A percentile compares a stretch with the other conserved stretches of the same genome.
These are phyloP conservation scores for Idaea dimidiata DNA, from an alignment of 2,888 invertebrate species.

Conservation along the genomic window DNA sequence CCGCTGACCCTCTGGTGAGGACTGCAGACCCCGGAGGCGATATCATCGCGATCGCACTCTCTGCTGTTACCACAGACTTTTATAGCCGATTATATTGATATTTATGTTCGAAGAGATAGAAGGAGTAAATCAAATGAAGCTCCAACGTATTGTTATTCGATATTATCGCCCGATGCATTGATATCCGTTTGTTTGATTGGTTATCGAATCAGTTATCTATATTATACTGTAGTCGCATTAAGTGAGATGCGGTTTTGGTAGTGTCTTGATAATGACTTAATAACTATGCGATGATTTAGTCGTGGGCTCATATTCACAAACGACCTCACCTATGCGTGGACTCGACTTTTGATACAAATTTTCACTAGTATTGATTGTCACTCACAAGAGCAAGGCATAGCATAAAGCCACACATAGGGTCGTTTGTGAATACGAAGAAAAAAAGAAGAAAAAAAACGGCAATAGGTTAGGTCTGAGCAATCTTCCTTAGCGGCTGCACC, in stretches of 20 bases:
- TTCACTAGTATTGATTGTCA: no score
- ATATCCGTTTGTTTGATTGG: neutral
- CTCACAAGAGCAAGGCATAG: no score
- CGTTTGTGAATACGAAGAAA: no score
- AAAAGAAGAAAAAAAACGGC: no score
- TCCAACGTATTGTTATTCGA: neutral
- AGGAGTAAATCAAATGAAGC: slow-evolving; percentile 31
- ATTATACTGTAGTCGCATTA: neutral
- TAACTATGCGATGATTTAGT: no score
- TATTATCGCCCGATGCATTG: neutral
- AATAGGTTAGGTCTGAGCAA: no score
- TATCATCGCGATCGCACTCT: slow-evolving; percentile 53
- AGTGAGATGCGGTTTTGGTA: neutral
- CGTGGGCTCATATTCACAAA: no score
- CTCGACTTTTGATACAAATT: no score
- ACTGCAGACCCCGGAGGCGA: slow-evolving; percentile 27
- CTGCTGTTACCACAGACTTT: slow-evolving; percentile 49
- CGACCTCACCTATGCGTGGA: no score
- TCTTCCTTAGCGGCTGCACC: no score
- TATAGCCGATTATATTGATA: slow-evolving; percentile 56
- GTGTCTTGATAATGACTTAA: neutral
- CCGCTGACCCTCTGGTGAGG: neutral
- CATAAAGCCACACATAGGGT: no score
- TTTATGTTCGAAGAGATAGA: slow-evolving; percentile 45
- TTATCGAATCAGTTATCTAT: neutral